Percentiles rank a stretch among this genome's conserved stretches.
phyloP scores from a whole-genome alignment of 35 echinoderm and acorn worm genomes.

The Lytechinus pictus region DNA sequence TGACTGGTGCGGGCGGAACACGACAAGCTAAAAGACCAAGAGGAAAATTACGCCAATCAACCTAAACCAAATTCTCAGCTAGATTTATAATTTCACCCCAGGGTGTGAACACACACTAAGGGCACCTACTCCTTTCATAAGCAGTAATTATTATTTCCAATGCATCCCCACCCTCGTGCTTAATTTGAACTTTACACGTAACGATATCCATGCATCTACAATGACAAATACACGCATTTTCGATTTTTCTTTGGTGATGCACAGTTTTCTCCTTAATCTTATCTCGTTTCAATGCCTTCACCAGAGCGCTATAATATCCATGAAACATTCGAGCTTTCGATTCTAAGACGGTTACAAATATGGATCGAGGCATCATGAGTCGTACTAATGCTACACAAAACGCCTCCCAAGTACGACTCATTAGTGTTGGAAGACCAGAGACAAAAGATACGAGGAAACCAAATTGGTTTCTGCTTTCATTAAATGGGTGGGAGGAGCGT shows the following conservation, averaged over 20 bases:
- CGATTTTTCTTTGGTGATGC: neutral
- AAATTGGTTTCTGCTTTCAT: slow-evolving; percentile 35
- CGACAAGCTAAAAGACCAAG: neutral
- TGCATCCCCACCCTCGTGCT: neutral
- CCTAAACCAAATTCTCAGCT: slow-evolving; percentile 13
- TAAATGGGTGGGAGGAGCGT: slow-evolving; percentile 14
- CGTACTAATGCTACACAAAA: slow-evolving; percentile 28
- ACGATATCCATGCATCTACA: neutral
- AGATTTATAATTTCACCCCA: slow-evolving; percentile 35
- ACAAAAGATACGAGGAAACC: neutral
- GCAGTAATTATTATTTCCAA: neutral
- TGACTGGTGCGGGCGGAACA: slow-evolving; percentile 34
- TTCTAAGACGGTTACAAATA: neutral
- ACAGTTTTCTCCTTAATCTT: neutral
- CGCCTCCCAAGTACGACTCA: slow-evolving; percentile 35
- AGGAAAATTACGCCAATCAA: slow-evolving; percentile 20
- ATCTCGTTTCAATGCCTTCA: neutral
- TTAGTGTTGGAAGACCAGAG: neutral
- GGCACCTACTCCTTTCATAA: neutral
- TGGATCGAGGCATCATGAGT: neutral
- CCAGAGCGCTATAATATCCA: neutral
- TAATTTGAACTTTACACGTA: slow-evolving; percentile 21
- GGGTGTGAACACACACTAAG: slow-evolving; percentile 19
- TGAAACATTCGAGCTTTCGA: slow-evolving; percentile 2
- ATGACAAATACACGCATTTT: neutral